Evolutionary conservation across 1,140 invertebrate genomes (phyloP), one percentile per base, ranked within the genome.

Genomic region (Wasmannia auropunctata): DNA sequence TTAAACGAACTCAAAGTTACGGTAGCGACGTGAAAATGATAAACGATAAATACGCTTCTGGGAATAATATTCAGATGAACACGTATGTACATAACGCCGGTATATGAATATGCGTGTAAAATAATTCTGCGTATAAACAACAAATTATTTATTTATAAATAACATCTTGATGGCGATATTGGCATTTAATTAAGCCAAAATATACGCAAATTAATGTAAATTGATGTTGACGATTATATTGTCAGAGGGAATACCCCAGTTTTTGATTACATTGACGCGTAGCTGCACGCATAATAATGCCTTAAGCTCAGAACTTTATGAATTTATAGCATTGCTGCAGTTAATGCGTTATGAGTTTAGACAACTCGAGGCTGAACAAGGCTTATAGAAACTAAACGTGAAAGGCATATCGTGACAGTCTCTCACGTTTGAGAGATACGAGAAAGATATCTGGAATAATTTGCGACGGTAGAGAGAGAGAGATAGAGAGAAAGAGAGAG

Each of bases 111-210:
- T 28, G 22, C 16, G 46, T 16, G 11, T 80, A 11, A 69, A 67
- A 80, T 80, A 80, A 28, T 69, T 5, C n/a, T 34, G 28, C n/a
- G 0, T 28, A 25, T 51, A 65, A 49, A 31, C 31, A 79, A 62
- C n/a, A 54, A 74, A 79, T 79, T 54, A 37, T 69, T 67, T 3
- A 69, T 51, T 37, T 25, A n/a, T 37, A 51, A 80, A 51, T 51
- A 67, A 54, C n/a, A 67, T 67, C 22, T 69, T 69, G 62, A 37
- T 46, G n/a, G 60, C 7, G 22, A 43, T 43, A 2, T 5, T 25
- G 58, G 63, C 25, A n/a, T 43, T 77, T 77, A 69, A 80, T 80
- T 69, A 67, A 80, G 37, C 7, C 10, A 22, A 80, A 51, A 80
- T 19, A 67, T 34, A 43, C n/a, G n/a, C 25, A 34, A 51, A 69